Base-by-base conservation (phyloP, 1,140 invertebrate species). In the Bathynomus jamesi region DNA sequence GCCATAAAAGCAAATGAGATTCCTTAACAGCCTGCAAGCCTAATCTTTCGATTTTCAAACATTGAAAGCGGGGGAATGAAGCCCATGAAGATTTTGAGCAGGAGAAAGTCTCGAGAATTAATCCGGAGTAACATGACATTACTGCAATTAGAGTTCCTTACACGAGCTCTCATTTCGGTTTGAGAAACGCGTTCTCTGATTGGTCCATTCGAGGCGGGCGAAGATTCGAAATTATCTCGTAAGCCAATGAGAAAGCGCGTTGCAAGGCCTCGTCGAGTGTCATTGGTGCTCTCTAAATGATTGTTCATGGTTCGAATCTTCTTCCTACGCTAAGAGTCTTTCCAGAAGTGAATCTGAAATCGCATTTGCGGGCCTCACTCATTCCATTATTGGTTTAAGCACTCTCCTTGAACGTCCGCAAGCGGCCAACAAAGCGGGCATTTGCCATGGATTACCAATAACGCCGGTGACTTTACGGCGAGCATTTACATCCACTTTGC, bases 401-500 rank as follows among this genome's bases (percentile, higher is more conserved):
- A 32, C 40, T 31, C 32, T 31, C 46, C 40, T 29, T 21, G 29
- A 65, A 73, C 64, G 61, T 63, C 63, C 72, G 32, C 46, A 46
- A 62, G 29, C 66, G 67, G 67, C 69, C 68, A 64, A 70, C 62
- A 70, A 40, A 64, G 69, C 69, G 69, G 67, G 69, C 72, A 73
- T 73, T 73, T 73, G 69, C 72, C 72, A 69, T 73, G 69, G 72
- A 73, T 73, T 73, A 73, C 72, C 72, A 69, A 73, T 73, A 73
- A 69, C 66, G 72, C 67, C 64, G 32, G 61, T n/a, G 63, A 68
- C 72, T 73, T 67, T 69, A 73, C 29, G 46, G 68, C 32, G 46
- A 69, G 60, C 72, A 73, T 73, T 66, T 73, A 61, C 72, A 73
- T 73, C 61, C 40, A 40, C 28, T 46, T 53, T 53, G 40, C 40